Percentiles rank a stretch among this genome's conserved stretches.
Conservation (phyloP, 2,888 invertebrate genomes). For the Sphaerophoria rueppellii region DNA sequence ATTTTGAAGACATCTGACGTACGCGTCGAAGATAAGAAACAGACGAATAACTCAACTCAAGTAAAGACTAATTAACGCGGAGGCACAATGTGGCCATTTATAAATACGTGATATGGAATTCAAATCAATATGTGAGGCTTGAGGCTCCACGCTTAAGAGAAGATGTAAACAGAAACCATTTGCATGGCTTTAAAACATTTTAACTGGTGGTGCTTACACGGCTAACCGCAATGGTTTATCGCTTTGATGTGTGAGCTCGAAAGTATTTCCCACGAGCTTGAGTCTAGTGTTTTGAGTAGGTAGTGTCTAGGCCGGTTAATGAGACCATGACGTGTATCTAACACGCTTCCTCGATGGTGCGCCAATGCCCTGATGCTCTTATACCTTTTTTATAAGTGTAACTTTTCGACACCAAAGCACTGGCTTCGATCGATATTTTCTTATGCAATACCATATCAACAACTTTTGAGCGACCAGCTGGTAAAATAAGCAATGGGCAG, state of each 20-base stretch:
- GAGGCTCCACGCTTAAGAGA: slow-evolving; percentile 19
- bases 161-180: slow-evolving; percentile 36
- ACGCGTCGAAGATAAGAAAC: not conserved
- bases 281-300: slow-evolving; percentile 2
- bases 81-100: slow-evolving; percentile 10
- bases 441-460: not conserved
- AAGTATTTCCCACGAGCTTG: not conserved
- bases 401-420: not conserved
- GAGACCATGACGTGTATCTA: slow-evolving; percentile 57
- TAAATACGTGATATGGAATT: not conserved
- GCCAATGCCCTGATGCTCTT: slow-evolving; percentile 28
- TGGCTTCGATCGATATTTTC: not conserved
- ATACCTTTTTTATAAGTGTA: not conserved
- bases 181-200: slow-evolving; percentile 28
- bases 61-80: slow-evolving; percentile 22
- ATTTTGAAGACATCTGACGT: not conserved
- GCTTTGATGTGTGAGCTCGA: slow-evolving; percentile 25
- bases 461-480: not conserved
- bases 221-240: slow-evolving; percentile 38
- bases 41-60: slow-evolving; percentile 3
- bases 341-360: slow-evolving; percentile 42
- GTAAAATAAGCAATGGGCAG: not conserved
- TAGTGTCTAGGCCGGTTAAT: slow-evolving; percentile 24
- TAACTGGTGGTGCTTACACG: not conserved
- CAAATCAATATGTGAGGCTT: no score